These are phyloP conservation scores for Odontocolon sp. DNA, from an alignment of 2,888 invertebrate species.

Conservation along the genomic window DNA sequence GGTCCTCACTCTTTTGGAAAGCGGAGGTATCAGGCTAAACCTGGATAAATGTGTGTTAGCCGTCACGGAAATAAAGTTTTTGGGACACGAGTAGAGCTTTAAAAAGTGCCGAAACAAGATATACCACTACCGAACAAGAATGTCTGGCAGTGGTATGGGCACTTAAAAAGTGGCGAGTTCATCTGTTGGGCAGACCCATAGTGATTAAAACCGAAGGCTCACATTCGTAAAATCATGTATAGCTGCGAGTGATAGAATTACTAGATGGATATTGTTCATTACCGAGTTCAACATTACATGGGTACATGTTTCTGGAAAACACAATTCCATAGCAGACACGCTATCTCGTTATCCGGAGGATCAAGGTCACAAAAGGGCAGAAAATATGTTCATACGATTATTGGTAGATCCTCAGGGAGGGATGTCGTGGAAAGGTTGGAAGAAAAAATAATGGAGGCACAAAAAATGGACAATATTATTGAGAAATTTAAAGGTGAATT, in stretches of 20 bases:
- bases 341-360: not conserved
- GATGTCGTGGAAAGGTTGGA: not conserved
- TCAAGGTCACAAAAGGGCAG: not conserved
- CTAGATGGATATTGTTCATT: constrained; percentile 49
- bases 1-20: constrained; percentile 19
- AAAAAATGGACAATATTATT: not conserved
- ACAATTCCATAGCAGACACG: constrained; percentile 8
- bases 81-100: constrained; percentile 54
- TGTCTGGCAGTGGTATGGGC: constrained; percentile 33
- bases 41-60: constrained; percentile 63
- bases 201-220: not conserved
- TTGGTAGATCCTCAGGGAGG: not conserved
- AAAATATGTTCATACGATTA: not conserved
- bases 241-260: constrained; percentile 19
- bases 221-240: too few relatives aligned
- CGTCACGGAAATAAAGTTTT: constrained; percentile 59
- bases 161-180: constrained; percentile 18
- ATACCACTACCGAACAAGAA: too few relatives aligned
- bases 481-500: not conserved
- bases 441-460: not conserved
- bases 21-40: constrained; percentile 43
- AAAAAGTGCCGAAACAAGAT: constrained; percentile 24
- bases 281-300: constrained; percentile 43
- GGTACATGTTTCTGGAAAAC: not conserved
- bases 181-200: not conserved